Base-by-base conservation (phyloP, 1,140 invertebrate species). In the Cotesia typhae region DNA sequence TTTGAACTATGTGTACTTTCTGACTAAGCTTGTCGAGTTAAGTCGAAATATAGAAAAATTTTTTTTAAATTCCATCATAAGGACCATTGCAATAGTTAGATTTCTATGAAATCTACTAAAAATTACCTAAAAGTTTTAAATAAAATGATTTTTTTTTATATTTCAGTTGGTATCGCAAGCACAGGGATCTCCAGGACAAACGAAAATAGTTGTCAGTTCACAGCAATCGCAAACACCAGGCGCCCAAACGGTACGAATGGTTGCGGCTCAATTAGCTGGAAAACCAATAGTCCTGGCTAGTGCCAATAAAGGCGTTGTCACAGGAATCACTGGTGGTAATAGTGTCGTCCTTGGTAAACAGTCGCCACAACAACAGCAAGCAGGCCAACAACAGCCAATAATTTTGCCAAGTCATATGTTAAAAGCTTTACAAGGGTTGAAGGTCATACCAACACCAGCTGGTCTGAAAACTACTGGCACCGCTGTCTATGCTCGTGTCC, bases 351-450 rank as follows among this genome's bases (percentile, higher is more conserved):
- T 87, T 2, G 82, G 84, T 0, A 86, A 87, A 37, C 83, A 82
- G 28, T 53, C 72, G 0, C 14, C 69, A 3, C 73, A 77, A 28
- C 28, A 28, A 14, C 77, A 76, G 52, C 80, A 80, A 51, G 60
- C 67, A 1, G 69, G 74, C 1, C 73, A 78, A 37, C 84, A 79
- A 72, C 88, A 90, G 72, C 88, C 91, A 35, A 89, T 92, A 10
- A 90, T 92, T 4, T 83, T 92, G 65, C 89, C 91, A 0, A 91
- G 90, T 70, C 90, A 91, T 76, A 86, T 79, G 80, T 87, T 92
- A 1, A 93, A 93, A 80, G 89, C 90, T 1, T 76, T 93, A 63
- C 91, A 92, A 75, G 91, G 90, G 0, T 84, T 93, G 7, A 93
- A 92, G 80, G 91, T 93, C 35, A 92, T 92, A 67, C 90, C 90